Conservation (phyloP, 2,888 invertebrate genomes). For the Thumatha senex region DNA sequence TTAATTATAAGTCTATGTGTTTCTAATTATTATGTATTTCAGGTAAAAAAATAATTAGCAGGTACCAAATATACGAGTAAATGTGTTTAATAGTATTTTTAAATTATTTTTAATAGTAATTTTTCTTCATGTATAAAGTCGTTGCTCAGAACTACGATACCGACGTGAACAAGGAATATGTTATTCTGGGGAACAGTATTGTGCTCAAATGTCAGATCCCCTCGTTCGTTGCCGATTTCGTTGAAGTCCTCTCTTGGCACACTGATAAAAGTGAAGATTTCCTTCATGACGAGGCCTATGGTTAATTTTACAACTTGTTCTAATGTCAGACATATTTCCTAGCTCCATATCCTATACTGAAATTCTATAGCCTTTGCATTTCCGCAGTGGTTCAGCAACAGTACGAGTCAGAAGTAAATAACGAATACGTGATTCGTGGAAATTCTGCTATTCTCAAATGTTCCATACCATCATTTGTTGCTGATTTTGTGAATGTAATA, state of each 20-base stretch:
- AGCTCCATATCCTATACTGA: slow-evolving; percentile 16
- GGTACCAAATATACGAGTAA: neutral
- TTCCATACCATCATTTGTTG: slow-evolving; percentile 95
- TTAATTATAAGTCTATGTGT: no score
- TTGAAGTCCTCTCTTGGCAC: slow-evolving; percentile 91
- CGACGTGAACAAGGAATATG: slow-evolving; percentile 93
- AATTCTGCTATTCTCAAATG: slow-evolving; percentile 95
- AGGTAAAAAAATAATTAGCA: neutral
- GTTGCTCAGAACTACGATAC: slow-evolving; percentile 92
- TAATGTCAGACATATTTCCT: slow-evolving; percentile 23
- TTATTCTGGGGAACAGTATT: slow-evolving; percentile 91
- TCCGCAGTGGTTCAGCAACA: slow-evolving; percentile 93
- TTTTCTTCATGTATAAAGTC: slow-evolving; percentile 74
- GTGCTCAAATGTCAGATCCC: slow-evolving; percentile 93
- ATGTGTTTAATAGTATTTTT: neutral
- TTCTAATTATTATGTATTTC: slow-evolving; percentile 3
- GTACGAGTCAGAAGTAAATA: slow-evolving; percentile 95
- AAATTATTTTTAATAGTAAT: slow-evolving; percentile 14
- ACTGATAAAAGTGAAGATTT: slow-evolving; percentile 89
- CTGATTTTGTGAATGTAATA: slow-evolving; percentile 94
- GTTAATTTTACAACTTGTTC: slow-evolving; percentile 61
- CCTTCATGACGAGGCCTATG: slow-evolving; percentile 85
- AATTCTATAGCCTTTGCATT: slow-evolving; percentile 16
- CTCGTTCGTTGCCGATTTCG: slow-evolving; percentile 94
- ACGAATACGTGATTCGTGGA: slow-evolving; percentile 95